Base-by-base conservation (phyloP, 2,888 invertebrate species). In the Hartigia nigra region DNA sequence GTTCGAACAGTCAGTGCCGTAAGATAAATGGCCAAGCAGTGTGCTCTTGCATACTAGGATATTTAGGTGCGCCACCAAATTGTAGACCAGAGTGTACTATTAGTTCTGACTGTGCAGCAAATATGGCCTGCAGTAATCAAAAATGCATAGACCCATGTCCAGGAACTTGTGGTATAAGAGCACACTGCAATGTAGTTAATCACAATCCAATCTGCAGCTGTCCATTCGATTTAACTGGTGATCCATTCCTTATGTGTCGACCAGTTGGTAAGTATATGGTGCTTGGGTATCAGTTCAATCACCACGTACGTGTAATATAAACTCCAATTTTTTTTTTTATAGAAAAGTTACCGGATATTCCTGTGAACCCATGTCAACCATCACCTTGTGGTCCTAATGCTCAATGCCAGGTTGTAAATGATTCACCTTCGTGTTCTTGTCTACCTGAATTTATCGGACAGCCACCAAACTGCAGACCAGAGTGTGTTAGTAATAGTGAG, bases 401-500 rank as follows among this genome's bases (percentile, higher is more conserved):
- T 14, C 93, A 95, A 86, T 97, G 97, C 85, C 93, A 92, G 82
- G 93, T 93, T 55, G 91, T 92, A 75, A 95, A 95, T 77, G 94
- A 94, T 74, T 92, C 84, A 90, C 92, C 85, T 93, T 95, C 90
- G 88, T 92, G 80, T 85, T 93, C 95, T n/a, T 97, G 97, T 88
- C 92, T 95, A 81, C 93, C 94, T 70, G 94, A 94, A 82, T 96
- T 95, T 88, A 93, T 95, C 80, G 97, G 97, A 69, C 92, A 93
- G 31, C 96, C 97, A 74, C 95, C 95, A 23, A 94, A 94, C 80
- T 97, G 97, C 89, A 93, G 94, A 82, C 96, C 97, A 0, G 96
- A 97, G 92, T 96, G 96, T 89, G 92, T 95, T 9, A 93, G 95
- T 69, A 96, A 95, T 84, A 93, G 95, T 12, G 96, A 97, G 87